Evolutionary conservation across 2,888 invertebrate genomes (phyloP), one percentile per base, ranked within the genome.

Genomic region (Eulithis testata): DNA sequence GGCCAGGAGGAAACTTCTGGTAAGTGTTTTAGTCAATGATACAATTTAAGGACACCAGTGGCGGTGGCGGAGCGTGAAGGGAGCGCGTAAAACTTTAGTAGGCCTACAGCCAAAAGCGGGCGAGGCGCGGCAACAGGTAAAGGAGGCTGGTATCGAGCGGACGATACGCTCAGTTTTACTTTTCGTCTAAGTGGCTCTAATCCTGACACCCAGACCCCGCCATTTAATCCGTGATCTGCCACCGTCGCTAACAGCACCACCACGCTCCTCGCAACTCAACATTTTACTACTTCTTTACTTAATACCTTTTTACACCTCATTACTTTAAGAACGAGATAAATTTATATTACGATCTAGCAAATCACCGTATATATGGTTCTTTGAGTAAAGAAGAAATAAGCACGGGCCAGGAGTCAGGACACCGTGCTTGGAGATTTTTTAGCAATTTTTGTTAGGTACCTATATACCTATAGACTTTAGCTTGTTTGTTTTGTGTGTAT

Each of bases 111-210:
- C 73, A 73, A 74, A 78, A 78, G 77, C 79, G 76, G 79, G 81
- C 81, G 83, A 83, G 85, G 80, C 82, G 83, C 78, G 85, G 88
- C 89, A 89, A 89, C 89, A 89, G 88, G 89, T 89, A 85, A 85
- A 82, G 78, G 70, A 58, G 58, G 58, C 52, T 76, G 77, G 77
- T 90, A 89, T 89, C 84, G 89, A 89, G 85, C 88, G 87, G 60
- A 72, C 73, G 79, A 80, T 78, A 78, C 78, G 75, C 76, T 82
- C 79, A 81, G 80, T 83, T 84, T 85, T 83, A 85, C 85, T 86
- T 87, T 86, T 82, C 79, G 76, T 76, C 77, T 79, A 83, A 83
- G 79, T 80, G 76, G 62, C 72, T 74, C 74, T 84, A 83, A 85
- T 86, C 85, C 82, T 74, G 79, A 80, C 74, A 72, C 76, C 75